These are phyloP conservation scores for Tachuris rubrigastra DNA, from an alignment of 2,113 vertebrate species.

Conservation along the genomic window DNA sequence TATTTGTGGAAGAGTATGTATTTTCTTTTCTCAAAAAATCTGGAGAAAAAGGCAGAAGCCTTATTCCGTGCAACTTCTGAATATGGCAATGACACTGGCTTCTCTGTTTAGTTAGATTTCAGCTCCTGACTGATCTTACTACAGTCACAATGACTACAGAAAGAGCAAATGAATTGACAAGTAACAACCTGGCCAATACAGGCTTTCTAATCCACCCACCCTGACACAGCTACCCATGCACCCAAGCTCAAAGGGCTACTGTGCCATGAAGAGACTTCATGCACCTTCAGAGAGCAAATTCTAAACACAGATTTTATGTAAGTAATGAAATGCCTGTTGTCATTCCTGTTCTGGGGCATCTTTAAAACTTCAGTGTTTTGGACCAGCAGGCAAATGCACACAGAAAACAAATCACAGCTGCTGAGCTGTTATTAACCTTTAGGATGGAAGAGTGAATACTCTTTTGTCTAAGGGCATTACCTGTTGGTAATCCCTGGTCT, in stretches of 20 bases:
- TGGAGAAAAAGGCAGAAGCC: not conserved
- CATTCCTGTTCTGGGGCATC: not conserved
- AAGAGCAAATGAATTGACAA: not conserved
- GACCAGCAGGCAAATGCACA: not conserved
- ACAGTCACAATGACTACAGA: not conserved
- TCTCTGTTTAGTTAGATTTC: not conserved
- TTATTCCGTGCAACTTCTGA: not conserved
- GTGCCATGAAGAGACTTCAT: not conserved
- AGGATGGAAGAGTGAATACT: conserved; percentile 1
- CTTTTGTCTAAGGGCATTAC: conserved; percentile 9
- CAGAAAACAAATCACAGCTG: not conserved
- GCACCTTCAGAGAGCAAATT: not conserved
- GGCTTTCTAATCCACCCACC: not conserved
- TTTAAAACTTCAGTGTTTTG: not conserved
- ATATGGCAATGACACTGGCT: not conserved
- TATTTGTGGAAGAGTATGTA: not conserved
- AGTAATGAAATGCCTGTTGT: not conserved
- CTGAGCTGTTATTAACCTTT: conserved; percentile 21
- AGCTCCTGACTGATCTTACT: not conserved
- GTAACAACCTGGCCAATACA: not conserved
- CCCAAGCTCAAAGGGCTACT: not conserved
- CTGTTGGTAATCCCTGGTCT: not conserved
- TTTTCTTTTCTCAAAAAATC: not conserved
- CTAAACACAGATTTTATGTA: not conserved
- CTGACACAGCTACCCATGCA: not conserved